Evolutionary conservation across 2,797 vertebrate species (phyloP).

Genomic region (Liparis tanakae): DNA sequence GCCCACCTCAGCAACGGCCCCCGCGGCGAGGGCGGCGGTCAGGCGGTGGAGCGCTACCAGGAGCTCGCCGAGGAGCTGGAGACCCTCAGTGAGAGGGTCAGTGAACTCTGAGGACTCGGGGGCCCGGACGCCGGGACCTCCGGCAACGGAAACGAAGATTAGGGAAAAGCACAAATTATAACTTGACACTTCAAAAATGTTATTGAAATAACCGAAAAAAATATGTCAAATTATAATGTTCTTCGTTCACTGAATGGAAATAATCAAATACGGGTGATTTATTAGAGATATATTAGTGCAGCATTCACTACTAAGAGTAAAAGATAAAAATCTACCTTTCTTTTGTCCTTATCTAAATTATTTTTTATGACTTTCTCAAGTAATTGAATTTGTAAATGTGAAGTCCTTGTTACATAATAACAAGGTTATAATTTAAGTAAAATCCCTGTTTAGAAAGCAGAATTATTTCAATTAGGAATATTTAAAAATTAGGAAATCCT

Average conservation of each 20-base stretch:
- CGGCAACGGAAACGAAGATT: neutral
- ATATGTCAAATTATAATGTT: too few species aligned
- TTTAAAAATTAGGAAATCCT: neutral
- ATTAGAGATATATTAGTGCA: neutral
- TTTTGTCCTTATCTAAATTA: neutral
- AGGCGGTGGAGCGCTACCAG: slow-evolving; percentile 81
- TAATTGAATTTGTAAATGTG: neutral
- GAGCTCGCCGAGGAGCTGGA: slow-evolving; percentile 89
- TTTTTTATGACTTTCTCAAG: neutral
- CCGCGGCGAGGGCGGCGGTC: slow-evolving; percentile 70
- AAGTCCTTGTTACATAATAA: neutral
- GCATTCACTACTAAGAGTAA: neutral
- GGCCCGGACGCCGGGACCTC: neutral
- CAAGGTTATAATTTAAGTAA: neutral
- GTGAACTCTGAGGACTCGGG: slow-evolving; percentile 87
- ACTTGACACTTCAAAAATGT: neutral
- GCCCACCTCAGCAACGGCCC: slow-evolving; percentile 81
- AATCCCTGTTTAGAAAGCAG: neutral
- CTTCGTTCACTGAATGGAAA: neutral
- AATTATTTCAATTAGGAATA: neutral
- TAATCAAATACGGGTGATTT: neutral
- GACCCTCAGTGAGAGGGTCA: slow-evolving; percentile 96
- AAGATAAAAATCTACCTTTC: neutral
- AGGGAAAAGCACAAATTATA: neutral
- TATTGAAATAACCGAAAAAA: neutral